phyloP scores from a whole-genome alignment of 2,113 vertebrate species.

The Anser cygnoides region DNA sequence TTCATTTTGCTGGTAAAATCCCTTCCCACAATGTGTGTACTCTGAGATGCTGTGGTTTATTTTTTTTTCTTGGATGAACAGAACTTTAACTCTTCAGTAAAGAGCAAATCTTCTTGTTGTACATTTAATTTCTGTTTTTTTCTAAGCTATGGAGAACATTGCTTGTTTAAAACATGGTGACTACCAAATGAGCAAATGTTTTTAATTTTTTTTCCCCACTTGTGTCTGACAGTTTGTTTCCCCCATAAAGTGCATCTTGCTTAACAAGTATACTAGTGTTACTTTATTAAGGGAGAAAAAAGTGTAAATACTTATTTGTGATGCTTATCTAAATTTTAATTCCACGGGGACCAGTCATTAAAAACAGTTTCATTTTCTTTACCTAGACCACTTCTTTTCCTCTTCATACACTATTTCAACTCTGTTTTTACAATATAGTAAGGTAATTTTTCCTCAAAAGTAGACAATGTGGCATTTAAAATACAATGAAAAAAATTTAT shows the following conservation, averaged over 20 bases:
- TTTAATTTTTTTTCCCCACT: not conserved
- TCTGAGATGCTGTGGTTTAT: not conserved
- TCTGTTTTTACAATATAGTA: not conserved
- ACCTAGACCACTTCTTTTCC: not conserved
- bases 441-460: not conserved
- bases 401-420: not conserved
- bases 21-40: not conserved
- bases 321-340: not conserved
- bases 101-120: not conserved
- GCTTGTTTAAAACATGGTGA: not conserved
- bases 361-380: not conserved
- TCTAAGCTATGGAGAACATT: not conserved
- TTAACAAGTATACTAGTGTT: not conserved
- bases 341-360: not conserved
- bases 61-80: not conserved
- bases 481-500: not conserved
- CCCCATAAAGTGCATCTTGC: rapidly evolving
- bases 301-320: not conserved
- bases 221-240: not conserved
- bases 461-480: not conserved
- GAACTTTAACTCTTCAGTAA: not conserved
- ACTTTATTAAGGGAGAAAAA: not conserved
- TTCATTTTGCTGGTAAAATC: not conserved
- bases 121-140: not conserved
- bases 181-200: not conserved